phyloP scores from a whole-genome alignment of 2,113 vertebrate species.

The Indicator indicator region DNA sequence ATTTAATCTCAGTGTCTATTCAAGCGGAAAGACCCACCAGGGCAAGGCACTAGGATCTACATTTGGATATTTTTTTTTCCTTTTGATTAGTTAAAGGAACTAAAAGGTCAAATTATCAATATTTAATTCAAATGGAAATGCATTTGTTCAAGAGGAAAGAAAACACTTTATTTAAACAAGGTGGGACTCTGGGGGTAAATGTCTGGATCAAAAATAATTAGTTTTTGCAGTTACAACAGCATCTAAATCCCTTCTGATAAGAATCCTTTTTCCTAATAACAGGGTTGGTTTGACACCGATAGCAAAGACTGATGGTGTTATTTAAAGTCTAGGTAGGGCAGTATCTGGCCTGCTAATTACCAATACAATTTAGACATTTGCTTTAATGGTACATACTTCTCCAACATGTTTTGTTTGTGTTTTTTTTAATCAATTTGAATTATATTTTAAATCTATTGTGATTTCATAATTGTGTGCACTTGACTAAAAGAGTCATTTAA shows the following conservation, averaged over 20 bases:
- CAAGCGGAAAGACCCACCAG: conserved; percentile 84
- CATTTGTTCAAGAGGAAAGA: conserved; percentile 77
- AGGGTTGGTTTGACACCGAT: conserved; percentile 52
- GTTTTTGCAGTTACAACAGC: conserved; percentile 67
- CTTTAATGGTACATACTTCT: conserved; percentile 34
- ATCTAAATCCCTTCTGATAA: conserved; percentile 64
- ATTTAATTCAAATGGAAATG: conserved; percentile 85
- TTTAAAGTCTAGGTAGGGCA: background rate
- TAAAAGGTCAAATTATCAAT: conserved; percentile 90
- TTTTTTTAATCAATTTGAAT: conserved; percentile 49
- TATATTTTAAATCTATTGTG: conserved; percentile 61
- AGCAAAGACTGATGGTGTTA: background rate
- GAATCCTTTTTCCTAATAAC: conserved; percentile 68
- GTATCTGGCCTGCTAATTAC: background rate
- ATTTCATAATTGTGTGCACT: conserved; percentile 58
- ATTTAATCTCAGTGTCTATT: conserved; percentile 86
- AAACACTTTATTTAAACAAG: conserved; percentile 78
- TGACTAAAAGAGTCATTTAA: conserved; percentile 48
- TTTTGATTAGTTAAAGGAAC: conserved; percentile 85
- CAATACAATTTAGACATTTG: conserved; percentile 34
- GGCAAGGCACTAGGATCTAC: conserved; percentile 78
- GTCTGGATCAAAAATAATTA: conserved; percentile 74
- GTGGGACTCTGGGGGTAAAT: conserved; percentile 64
- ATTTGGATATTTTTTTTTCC: conserved; percentile 75
- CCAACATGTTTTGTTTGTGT: background rate